These are phyloP conservation scores for Thymelicus acteon DNA, from an alignment of 2,888 invertebrate species.

Conservation along the genomic window DNA sequence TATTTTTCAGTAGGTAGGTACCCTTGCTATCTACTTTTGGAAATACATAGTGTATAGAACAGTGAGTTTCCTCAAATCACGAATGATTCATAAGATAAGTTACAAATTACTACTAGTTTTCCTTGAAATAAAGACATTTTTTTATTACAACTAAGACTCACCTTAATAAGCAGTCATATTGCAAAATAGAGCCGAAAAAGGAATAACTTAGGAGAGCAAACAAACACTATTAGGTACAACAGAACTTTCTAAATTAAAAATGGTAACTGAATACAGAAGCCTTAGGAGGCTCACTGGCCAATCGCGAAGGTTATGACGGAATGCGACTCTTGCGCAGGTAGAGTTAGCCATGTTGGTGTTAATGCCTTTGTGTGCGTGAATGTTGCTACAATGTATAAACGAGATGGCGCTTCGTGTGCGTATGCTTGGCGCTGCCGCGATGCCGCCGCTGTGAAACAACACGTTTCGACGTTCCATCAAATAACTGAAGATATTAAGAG, in stretches of 20 bases:
- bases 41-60: no score
- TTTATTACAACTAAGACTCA: conserved; percentile 41
- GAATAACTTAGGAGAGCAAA: conserved; percentile 10
- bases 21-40: no score
- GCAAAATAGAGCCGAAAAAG: conserved; percentile 39
- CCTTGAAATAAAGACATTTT: conserved; percentile 6
- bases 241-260: conserved; percentile 69
- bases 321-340: conserved; percentile 83
- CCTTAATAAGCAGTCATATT: conserved; percentile 48
- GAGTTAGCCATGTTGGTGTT: conserved; percentile 53
- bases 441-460: conserved; percentile 37
- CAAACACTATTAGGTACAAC: conserved; percentile 48
- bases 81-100: conserved; percentile 21
- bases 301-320: conserved; percentile 76
- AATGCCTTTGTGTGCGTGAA: conserved; percentile 58
- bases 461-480: conserved; percentile 40
- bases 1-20: no score
- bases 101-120: conserved; percentile 14
- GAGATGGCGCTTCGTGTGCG: conserved; percentile 49
- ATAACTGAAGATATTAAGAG: conserved; percentile 1
- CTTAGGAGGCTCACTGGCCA: conserved; percentile 72
- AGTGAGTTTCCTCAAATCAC: conserved; percentile 6
- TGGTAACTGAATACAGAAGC: conserved; percentile 62
- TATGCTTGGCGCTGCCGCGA: conserved; percentile 37
- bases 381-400: conserved; percentile 64